Evolutionary conservation across 2,113 vertebrate species (phyloP).

Genomic region (Heptranchias perlo): DNA sequence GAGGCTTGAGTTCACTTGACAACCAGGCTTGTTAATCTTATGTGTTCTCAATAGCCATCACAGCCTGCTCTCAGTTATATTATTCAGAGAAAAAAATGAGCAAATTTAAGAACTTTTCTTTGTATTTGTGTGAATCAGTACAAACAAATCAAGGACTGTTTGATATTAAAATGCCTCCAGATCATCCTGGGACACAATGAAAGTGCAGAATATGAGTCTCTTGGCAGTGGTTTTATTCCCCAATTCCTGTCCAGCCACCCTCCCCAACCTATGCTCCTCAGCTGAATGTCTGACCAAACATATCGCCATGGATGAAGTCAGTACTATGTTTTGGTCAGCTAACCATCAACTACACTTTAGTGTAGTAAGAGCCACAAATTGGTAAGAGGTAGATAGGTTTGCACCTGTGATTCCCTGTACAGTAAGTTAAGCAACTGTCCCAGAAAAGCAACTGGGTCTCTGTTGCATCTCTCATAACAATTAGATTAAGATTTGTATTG

Average conservation of each 20-base stretch:
- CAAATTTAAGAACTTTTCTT: neutral
- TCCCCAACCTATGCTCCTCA: neutral
- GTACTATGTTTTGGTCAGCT: neutral
- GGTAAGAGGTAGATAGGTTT: neutral
- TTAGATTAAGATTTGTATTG: constrained; percentile 4
- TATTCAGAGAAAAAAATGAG: neutral
- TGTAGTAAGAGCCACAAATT: neutral
- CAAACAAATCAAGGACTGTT: neutral
- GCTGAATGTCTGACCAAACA: neutral
- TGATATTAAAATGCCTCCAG: neutral
- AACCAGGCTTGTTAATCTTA: neutral
- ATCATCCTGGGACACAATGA: neutral
- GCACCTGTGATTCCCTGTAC: neutral
- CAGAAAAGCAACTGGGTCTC: neutral
- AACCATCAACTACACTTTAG: neutral
- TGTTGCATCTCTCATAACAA: neutral
- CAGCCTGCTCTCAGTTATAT: neutral
- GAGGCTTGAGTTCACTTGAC: constrained; percentile 23
- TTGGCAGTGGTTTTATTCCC: neutral
- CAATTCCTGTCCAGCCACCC: neutral
- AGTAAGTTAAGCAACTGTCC: neutral
- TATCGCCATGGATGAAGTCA: neutral
- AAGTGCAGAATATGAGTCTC: neutral
- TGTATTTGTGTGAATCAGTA: neutral
- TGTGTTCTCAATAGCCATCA: neutral